Percentiles rank a stretch among this genome's conserved stretches.
Conservation (phyloP, 2,113 vertebrate genomes). For the Cromileptes altivelis region DNA sequence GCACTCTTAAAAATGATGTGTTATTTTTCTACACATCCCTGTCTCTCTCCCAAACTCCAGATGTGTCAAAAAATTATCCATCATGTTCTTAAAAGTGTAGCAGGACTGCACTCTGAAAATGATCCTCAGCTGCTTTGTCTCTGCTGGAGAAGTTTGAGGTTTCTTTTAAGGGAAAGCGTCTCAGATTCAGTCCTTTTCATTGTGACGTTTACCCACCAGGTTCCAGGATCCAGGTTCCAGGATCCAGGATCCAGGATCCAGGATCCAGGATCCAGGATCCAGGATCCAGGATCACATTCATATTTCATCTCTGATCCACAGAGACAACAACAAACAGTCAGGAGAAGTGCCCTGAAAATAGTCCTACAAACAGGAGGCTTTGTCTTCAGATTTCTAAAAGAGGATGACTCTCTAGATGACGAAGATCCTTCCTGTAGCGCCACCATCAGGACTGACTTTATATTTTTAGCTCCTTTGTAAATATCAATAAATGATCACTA, state of each 20-base stretch:
- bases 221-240: too few species aligned
- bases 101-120: conserved; percentile 32
- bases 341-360: too few species aligned
- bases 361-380: too few species aligned
- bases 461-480: too few species aligned
- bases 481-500: too few species aligned
- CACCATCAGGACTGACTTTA: too few species aligned
- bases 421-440: too few species aligned
- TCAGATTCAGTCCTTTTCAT: conserved; percentile 2
- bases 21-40: conserved; percentile 47
- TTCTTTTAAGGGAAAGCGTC: conserved; percentile 34
- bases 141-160: conserved; percentile 17
- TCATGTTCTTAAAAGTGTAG: conserved; percentile 40
- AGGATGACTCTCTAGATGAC: too few species aligned
- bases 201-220: not conserved
- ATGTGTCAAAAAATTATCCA: conserved; percentile 34
- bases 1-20: conserved; percentile 45
- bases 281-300: not conserved
- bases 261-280: too few species aligned
- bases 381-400: too few species aligned
- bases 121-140: conserved; percentile 54
- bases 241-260: too few species aligned
- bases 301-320: not conserved
- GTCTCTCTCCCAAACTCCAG: not conserved
- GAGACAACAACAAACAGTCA: not conserved